Evolutionary conservation across 2,797 vertebrate genomes (phyloP).

Genomic region (Enteromius thamalakanensis): DNA sequence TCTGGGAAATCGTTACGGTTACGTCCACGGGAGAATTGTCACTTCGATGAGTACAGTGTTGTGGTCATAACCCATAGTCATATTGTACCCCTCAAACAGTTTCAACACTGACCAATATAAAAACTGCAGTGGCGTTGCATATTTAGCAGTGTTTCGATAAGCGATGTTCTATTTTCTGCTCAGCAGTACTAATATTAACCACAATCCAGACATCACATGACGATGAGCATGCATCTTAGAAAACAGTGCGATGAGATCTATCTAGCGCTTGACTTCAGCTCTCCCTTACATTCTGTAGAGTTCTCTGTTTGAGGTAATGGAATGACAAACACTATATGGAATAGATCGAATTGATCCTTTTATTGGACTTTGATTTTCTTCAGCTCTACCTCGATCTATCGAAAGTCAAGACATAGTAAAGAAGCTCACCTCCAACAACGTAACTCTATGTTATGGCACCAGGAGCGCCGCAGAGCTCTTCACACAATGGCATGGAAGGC

Average conservation of each 20-base stretch:
- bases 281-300: constrained; percentile 26
- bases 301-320: constrained; percentile 37
- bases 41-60: constrained; percentile 4
- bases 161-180: constrained; percentile 9
- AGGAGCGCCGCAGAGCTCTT: constrained; percentile 28
- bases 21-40: neutral
- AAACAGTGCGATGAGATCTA: constrained; percentile 18
- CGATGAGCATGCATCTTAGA: constrained; percentile 45
- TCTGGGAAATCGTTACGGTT: neutral
- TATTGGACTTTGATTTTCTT: constrained; percentile 3
- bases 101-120: neutral
- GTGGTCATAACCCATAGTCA: constrained; percentile 31
- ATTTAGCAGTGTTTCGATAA: constrained; percentile 23
- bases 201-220: constrained; percentile 45
- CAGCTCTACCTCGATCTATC: neutral
- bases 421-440: constrained; percentile 15
- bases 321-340: constrained; percentile 39
- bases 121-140: constrained; percentile 15
- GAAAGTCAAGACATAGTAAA: neutral
- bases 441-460: constrained; percentile 42
- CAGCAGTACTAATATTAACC: constrained; percentile 33
- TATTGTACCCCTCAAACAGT: constrained; percentile 31
- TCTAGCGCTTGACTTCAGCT: constrained; percentile 9
- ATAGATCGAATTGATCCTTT: neutral
- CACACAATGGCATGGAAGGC: constrained; percentile 5